Conservation (phyloP, 1,140 invertebrate species). For the Drosophila quadrilineata region DNA sequence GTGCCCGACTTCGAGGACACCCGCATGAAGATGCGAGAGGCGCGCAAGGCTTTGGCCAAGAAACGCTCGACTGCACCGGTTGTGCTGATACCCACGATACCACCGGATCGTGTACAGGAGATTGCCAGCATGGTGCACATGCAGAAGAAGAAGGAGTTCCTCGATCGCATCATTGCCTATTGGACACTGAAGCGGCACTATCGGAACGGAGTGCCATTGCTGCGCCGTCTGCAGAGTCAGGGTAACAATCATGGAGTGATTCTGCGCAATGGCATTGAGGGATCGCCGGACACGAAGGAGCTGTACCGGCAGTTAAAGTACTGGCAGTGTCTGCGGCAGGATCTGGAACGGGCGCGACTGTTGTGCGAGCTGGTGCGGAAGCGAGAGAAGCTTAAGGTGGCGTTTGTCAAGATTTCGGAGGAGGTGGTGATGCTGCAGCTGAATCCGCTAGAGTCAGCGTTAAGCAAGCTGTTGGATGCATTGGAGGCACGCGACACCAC, state of each 20-base stretch:
- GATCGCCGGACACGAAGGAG: conserved; percentile 86
- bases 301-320: conserved; percentile 94
- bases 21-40: conserved; percentile 87
- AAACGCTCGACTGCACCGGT: conserved; percentile 94
- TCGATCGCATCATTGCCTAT: conserved; percentile 93
- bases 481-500: conserved; percentile 91
- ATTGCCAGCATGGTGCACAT: conserved; percentile 88
- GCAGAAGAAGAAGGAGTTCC: conserved; percentile 91
- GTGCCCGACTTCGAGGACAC: conserved; percentile 76
- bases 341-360: conserved; percentile 95
- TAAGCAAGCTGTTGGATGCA: conserved; percentile 88
- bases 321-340: conserved; percentile 96
- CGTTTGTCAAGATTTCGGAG: conserved; percentile 91
- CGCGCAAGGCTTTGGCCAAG: conserved; percentile 87
- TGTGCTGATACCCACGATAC: conserved; percentile 96
- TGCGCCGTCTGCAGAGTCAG: conserved; percentile 91
- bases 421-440: conserved; percentile 91
- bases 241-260: conserved; percentile 82
- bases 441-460: conserved; percentile 89
- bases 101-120: conserved; percentile 92
- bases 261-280: conserved; percentile 81
- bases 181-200: conserved; percentile 98
- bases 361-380: conserved; percentile 97
- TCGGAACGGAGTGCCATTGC: conserved; percentile 96
- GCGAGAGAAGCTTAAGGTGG: conserved; percentile 96